Base-by-base conservation (phyloP, 2,797 vertebrate genomes). In the Melanotaenia boesemani region DNA sequence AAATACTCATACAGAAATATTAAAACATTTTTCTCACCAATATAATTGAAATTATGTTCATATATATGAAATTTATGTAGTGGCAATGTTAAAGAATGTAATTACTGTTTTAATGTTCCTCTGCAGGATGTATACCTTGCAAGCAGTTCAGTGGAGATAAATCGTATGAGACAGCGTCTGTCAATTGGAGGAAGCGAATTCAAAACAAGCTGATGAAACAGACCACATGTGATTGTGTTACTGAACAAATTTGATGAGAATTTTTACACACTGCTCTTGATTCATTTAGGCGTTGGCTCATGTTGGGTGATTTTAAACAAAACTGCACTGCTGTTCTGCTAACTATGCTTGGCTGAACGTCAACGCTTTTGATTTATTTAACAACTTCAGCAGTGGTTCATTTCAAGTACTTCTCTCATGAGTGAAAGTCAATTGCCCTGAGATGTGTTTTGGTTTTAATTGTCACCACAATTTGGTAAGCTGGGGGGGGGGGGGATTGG, bases 281-380 rank as follows among this genome's bases (percentile, higher is more conserved):
- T 83, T 72, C 34, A 60, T 67, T 63, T 59, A 74, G 55, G 70
- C 15, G 44, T 72, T 11, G 77, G 70, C 70, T 77, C 55, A 18
- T 73, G 71, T 72, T 78, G 63, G 79, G 48, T 72, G 76, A 76
- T 37, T 65, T 67, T 74, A 76, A 84, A 83, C 75, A 75, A 63
- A 73, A 55, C 67, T 76, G 60, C 37, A 8, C 52, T 75, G 76
- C 75, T 79, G 62, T 60, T 75, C 62, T 62, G 56, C 64, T 74
- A 28, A 28, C 67, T 55, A 8, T 0, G 24, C 52, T 75, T 59
- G 56, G 63, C 79, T 57, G 63, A 34, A 9, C 30, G 30, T 32
- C 50, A 75, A 57, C 65, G 36, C 71, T 55, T 57, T 28, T 61
- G 70, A 87, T 88, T 76, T 74, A 73, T 74, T 73, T 30, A 30